Base-by-base conservation (phyloP, 1,140 invertebrate species). In the Nephotettix cincticeps region DNA sequence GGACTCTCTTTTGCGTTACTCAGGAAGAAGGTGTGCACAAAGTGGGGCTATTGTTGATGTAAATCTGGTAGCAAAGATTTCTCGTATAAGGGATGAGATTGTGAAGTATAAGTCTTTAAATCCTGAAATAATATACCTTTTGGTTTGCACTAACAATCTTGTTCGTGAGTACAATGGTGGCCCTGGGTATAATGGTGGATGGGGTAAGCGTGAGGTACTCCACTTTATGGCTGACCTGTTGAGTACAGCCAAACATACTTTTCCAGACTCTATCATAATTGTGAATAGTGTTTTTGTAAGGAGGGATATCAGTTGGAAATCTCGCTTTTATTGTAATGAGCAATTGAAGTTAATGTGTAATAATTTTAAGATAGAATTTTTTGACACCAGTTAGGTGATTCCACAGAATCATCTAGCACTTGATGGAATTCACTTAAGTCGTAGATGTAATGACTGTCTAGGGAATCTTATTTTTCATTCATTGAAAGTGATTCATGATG, bases 281-380 rank as follows among this genome's bases (percentile, higher is more conserved):
- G 47, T 51, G 19, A 51, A 51, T 51, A 51, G 47, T 51, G 21
- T 51, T 51, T n/a, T 51, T 2, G 19, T n/a, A 51, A 51, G 47
- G 47, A 19, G 14, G 32, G 32, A 36, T 36, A 36, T 36, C 4
- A 36, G 32, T 36, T 14, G 14, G 32, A 51, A 19, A 51, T 6
- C 47, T n/a, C 21, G 6, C 14, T 51, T 51, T n/a, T 21, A 51
- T n/a, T 51, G 3, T 21, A 51, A 51, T 51, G 47, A 51, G 4
- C 47, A 51, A n/a, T n/a, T 51, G 47, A 51, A 11, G 47, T 51
- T 51, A n/a, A 51, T 51, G 47, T 51, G 47, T 21, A 51, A 51
- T 51, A 51, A 51, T 51, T 51, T 51, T n/a, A 51, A 51, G 6
- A n/a, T n/a, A 6, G 32, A 51, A n/a, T 51, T 51, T n/a, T n/a